These are phyloP conservation scores for Orthosia gothica DNA, from an alignment of 2,888 invertebrate species.

Conservation along the genomic window DNA sequence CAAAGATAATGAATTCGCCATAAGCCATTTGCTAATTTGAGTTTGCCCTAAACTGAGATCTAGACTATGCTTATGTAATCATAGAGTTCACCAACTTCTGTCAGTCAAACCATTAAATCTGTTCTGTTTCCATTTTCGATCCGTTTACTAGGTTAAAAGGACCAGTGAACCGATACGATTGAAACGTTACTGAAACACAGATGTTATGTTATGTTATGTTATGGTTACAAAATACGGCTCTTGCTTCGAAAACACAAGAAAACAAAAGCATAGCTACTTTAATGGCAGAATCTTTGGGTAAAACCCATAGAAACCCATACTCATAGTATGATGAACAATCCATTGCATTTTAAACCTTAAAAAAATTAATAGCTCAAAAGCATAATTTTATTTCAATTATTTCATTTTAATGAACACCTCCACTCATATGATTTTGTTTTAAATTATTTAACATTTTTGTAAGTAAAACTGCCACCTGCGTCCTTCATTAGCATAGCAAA, in stretches of 20 bases:
- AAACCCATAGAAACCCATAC: no score
- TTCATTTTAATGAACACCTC: neutral
- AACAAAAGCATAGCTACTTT: no score
- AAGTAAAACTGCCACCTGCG: conserved; percentile 20
- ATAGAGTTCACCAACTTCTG: neutral
- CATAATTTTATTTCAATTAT: neutral
- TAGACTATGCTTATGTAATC: no score
- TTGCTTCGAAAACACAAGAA: no score
- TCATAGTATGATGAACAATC: no score
- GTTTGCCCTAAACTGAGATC: no score
- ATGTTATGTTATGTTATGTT: no score
- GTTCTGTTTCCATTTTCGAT: neutral
- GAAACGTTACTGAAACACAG: neutral
- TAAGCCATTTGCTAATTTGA: no score
- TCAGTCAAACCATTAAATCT: neutral
- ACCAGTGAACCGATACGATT: neutral
- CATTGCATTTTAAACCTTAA: no score
- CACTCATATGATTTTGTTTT: neutral
- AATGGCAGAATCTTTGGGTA: no score
- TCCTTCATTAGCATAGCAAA: conserved; percentile 59
- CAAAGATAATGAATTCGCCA: no score
- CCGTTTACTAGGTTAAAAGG: neutral
- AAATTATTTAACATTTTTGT: neutral
- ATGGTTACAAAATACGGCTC: neutral
- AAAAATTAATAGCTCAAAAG: neutral